Percentiles rank a stretch among this genome's conserved stretches.
Evolutionary conservation across 2,888 invertebrate genomes (phyloP).

Genomic region (Nemotelus pantherinus): DNA sequence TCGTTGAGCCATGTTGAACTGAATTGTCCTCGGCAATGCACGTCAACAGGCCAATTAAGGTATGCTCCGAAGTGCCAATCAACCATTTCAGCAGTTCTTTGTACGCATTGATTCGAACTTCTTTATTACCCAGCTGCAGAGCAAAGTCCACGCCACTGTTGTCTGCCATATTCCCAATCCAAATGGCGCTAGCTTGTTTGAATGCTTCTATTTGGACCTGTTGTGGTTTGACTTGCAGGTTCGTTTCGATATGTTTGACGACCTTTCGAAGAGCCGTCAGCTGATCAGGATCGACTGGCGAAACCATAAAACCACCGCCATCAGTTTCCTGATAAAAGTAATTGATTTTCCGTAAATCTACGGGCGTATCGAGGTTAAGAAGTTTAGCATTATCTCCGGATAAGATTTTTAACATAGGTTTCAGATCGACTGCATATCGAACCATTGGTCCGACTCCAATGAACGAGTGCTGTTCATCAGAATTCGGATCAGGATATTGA

Average conservation of each 20-base stretch:
- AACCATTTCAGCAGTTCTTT: constrained; percentile 79
- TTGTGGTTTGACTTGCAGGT: constrained; percentile 70
- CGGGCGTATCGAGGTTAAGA: constrained; percentile 73
- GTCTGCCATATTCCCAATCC: constrained; percentile 78
- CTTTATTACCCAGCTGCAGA: constrained; percentile 72
- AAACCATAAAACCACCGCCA: constrained; percentile 75
- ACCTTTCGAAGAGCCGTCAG: constrained; percentile 72
- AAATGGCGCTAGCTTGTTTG: constrained; percentile 74
- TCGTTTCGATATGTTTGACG: constrained; percentile 70
- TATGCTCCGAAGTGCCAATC: constrained; percentile 80
- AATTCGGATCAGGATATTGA: constrained; percentile 77
- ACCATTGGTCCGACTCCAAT: constrained; percentile 85
- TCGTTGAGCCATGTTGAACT: constrained; percentile 68
- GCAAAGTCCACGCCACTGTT: constrained; percentile 72
- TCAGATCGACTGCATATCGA: constrained; percentile 84
- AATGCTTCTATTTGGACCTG: constrained; percentile 71
- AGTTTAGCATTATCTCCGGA: constrained; percentile 70
- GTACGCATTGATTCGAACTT: constrained; percentile 70
- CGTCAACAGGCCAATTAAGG: constrained; percentile 81
- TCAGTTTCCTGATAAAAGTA: constrained; percentile 86
- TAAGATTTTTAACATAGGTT: constrained; percentile 79
- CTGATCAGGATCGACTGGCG: constrained; percentile 80
- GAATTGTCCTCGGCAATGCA: constrained; percentile 73
- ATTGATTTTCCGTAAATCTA: constrained; percentile 74
- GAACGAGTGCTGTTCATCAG: constrained; percentile 67